Base-by-base conservation (phyloP, 2,113 vertebrate genomes). In the Istiophorus platypterus region DNA sequence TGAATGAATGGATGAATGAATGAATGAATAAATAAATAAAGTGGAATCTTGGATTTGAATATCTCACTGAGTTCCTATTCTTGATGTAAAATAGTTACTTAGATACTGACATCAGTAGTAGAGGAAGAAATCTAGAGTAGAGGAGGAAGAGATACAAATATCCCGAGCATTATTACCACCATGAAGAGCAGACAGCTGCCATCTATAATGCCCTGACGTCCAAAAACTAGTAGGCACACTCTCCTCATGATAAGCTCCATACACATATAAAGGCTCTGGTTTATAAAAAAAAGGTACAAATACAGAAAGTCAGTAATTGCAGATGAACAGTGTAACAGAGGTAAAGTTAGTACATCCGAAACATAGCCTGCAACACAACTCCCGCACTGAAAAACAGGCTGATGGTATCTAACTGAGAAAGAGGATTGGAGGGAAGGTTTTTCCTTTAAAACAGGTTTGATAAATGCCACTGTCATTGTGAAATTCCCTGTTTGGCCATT, bases 401-500 rank as follows among this genome's bases (percentile, higher is more conserved):
- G 73, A 70, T 76, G 37, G 10, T 37, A 75, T 75, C 78, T 73
- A 13, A 27, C 31, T 22, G 8, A 37, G 20, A 59, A 20, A 39
- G 37, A 76, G 27, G 31, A 74, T 74, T 49, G 41, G 34, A 69
- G 61, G 72, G 69, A 68, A 73, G 18, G 37, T 39, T 52, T 74
- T 61, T 63, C 70, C 78, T 65, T 78, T 77, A 84, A 87, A 84
- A 83, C 77, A 84, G 87, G 82, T 76, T 74, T 90, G 85, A 82
- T 86, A 62, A 78, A 89, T 89, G 76, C 68, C 66, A 70, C 56
- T 90, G 90, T 85, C 85, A 83, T 45, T 51, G 68, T 68, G 15
- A 83, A 89, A 91, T 81, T 87, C 86, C 86, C 86, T 37, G 69
- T 85, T 85, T 76, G 71, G 72, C 85, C 84, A 81, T 86, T 82